phyloP scores from a whole-genome alignment of 1,140 invertebrate species.

The Ceratitis capitata region DNA sequence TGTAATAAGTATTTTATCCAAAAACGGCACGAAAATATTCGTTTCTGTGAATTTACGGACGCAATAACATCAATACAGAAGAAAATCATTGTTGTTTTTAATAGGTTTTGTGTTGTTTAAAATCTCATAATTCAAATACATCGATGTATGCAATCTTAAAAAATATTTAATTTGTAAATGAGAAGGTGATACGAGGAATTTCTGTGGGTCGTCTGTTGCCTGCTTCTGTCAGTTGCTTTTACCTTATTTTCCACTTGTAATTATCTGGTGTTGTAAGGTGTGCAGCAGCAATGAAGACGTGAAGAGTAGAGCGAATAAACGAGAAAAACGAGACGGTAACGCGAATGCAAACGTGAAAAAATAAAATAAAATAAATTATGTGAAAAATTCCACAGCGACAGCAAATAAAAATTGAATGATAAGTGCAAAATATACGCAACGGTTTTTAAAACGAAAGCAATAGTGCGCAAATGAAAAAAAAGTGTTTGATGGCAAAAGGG shows the following conservation, averaged over 20 bases:
- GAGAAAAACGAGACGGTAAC: constrained; percentile 29
- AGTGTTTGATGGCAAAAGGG: background rate
- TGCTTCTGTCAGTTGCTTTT: background rate
- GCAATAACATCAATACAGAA: background rate
- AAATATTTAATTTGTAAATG: background rate
- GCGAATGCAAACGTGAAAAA: constrained; percentile 27
- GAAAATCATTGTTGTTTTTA: background rate
- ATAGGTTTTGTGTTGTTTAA: background rate
- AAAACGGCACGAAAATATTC: constrained; percentile 10
- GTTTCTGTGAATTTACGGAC: background rate
- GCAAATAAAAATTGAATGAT: background rate
- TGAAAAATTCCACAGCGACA: constrained; percentile 28
- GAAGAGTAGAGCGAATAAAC: constrained; percentile 23
- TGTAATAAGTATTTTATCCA: background rate
- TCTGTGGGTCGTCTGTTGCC: background rate
- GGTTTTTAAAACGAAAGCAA: background rate
- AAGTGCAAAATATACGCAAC: background rate
- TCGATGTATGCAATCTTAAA: background rate
- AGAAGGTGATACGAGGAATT: background rate
- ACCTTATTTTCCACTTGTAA: constrained; percentile 33
- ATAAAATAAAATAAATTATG: constrained; percentile 10
- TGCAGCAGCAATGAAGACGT: constrained; percentile 23
- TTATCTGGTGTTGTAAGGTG: constrained; percentile 9
- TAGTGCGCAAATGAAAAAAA: background rate
- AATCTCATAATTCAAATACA: background rate